phyloP scores from a whole-genome alignment of 2,888 invertebrate species.

The Diarsia rubi region DNA sequence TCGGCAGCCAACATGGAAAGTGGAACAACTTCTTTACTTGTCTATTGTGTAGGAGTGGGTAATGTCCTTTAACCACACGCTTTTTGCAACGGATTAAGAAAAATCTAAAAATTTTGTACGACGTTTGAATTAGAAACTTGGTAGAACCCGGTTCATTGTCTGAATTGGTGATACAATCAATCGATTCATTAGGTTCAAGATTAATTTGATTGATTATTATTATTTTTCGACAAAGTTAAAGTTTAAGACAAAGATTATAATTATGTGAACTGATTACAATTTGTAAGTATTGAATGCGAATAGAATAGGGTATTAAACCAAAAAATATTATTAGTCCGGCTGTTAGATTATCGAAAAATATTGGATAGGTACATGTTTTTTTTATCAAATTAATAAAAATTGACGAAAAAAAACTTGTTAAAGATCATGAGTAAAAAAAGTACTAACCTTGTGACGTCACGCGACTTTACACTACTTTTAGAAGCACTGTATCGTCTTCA shows the following conservation, averaged over 20 bases:
- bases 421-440: too few species aligned
- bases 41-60: constrained; percentile 64
- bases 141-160: background rate
- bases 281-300: too few species aligned
- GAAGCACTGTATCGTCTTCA: too few species aligned
- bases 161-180: background rate
- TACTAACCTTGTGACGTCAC: too few species aligned
- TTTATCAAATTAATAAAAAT: too few species aligned
- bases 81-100: constrained; percentile 40
- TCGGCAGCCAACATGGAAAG: constrained; percentile 68
- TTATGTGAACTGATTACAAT: background rate
- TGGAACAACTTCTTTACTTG: constrained; percentile 69
- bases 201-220: constrained; percentile 6
- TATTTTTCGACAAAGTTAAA: background rate
- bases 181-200: background rate
- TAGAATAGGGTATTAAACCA: too few species aligned
- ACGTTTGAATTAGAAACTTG: background rate
- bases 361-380: too few species aligned
- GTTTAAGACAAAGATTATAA: too few species aligned
- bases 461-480: too few species aligned
- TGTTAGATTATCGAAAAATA: too few species aligned
- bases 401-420: too few species aligned
- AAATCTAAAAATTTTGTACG: constrained; percentile 30
- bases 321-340: too few species aligned
- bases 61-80: constrained; percentile 66